A percentile compares a stretch with the other conserved stretches of the same genome.
Evolutionary conservation across 2,113 vertebrate genomes (phyloP).

Genomic region (Callipepla californica): DNA sequence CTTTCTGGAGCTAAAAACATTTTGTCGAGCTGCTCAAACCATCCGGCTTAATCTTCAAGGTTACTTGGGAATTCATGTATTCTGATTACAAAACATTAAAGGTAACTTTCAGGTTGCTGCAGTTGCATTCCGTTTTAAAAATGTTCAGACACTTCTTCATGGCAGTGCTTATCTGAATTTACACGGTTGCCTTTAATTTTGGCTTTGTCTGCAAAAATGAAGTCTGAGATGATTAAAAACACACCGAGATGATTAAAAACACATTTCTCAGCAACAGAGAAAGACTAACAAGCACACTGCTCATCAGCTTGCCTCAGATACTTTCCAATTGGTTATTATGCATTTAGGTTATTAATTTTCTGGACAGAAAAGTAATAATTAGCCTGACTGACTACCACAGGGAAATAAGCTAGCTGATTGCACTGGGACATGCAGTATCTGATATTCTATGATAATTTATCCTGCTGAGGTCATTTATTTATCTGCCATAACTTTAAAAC

Average conservation of each 20-base stretch:
- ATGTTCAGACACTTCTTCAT: neutral
- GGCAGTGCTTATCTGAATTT: conserved; percentile 10
- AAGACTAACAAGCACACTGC: conserved; percentile 23
- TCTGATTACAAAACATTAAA: neutral
- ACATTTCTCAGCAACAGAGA: neutral
- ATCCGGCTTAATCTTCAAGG: neutral
- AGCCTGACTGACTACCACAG: conserved; percentile 55
- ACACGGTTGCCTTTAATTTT: conserved; percentile 35
- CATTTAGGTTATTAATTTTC: conserved; percentile 60
- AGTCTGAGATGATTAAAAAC: conserved; percentile 44
- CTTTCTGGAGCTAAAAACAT: neutral
- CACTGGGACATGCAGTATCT: neutral
- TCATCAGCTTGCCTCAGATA: conserved; percentile 26
- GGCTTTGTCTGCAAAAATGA: conserved; percentile 20
- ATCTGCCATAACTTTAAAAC: neutral
- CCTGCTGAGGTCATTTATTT: conserved; percentile 19
- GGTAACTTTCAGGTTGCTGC: neutral
- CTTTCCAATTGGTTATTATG: conserved; percentile 10
- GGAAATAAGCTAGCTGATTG: neutral
- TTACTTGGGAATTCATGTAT: neutral
- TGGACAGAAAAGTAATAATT: conserved; percentile 63
- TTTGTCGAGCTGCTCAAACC: neutral
- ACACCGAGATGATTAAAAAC: conserved; percentile 49
- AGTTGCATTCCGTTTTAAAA: neutral
- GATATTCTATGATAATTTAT: neutral